Evolutionary conservation across 2,797 vertebrate genomes (phyloP).

Genomic region (Halcyon chelicuti): DNA sequence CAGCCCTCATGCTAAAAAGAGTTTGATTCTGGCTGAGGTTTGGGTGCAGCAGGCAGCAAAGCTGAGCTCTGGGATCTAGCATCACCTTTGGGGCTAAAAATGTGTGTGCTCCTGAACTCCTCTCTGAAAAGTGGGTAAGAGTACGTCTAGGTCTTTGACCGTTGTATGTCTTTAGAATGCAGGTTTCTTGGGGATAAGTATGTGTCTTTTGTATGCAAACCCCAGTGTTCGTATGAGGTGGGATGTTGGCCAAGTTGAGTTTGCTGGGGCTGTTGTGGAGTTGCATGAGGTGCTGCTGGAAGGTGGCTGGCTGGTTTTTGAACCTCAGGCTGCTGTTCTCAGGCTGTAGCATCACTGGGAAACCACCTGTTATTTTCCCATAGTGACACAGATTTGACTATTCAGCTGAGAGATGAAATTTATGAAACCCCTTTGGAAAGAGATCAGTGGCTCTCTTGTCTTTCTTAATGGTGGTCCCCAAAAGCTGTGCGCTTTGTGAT

Average conservation of each 20-base stretch:
- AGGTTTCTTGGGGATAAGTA: no score
- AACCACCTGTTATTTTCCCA: neutral
- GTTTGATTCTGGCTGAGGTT: neutral
- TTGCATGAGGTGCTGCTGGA: neutral
- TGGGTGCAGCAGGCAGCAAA: rapidly evolving
- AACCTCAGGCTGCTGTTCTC: neutral
- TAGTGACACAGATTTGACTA: neutral
- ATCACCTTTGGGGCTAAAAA: neutral
- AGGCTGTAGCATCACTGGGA: neutral
- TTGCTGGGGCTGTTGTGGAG: neutral
- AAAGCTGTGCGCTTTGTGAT: rapidly evolving
- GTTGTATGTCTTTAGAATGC: rapidly evolving
- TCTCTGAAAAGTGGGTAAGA: neutral
- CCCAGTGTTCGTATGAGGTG: no score
- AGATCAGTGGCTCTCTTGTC: neutral
- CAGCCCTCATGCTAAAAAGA: neutral
- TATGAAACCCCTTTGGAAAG: neutral
- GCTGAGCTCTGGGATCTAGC: neutral
- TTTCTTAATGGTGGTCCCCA: neutral
- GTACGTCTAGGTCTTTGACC: neutral
- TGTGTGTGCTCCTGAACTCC: neutral
- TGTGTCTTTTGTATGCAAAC: rapidly evolving
- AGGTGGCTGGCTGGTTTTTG: neutral
- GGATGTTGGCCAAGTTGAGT: neutral
- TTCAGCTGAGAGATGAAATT: neutral